Evolutionary conservation across 2,888 invertebrate species (phyloP).

Genomic region (Teleiodes luculella): DNA sequence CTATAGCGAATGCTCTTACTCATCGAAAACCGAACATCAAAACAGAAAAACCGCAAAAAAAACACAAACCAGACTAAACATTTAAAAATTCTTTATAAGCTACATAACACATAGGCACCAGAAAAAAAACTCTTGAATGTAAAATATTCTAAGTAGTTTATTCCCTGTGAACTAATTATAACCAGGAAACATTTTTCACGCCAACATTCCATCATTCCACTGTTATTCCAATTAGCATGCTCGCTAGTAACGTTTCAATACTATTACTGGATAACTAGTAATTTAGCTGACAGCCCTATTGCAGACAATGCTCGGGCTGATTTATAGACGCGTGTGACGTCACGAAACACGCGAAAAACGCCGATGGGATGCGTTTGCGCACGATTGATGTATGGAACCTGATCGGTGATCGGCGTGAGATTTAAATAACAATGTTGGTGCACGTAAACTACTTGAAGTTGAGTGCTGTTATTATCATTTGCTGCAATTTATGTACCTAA

Average conservation of each 20-base stretch:
- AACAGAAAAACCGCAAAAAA: no score
- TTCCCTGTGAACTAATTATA: background rate
- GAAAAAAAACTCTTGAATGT: no score
- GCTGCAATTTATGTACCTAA: no score
- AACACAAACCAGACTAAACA: no score
- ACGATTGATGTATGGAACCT: constrained; percentile 11
- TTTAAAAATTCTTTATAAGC: no score
- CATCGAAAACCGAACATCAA: no score
- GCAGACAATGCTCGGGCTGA: constrained; percentile 10
- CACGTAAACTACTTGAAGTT: background rate
- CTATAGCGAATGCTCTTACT: no score
- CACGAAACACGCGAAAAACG: constrained; percentile 9
- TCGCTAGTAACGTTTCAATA: background rate
- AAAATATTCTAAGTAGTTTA: no score
- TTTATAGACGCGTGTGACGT: constrained; percentile 10
- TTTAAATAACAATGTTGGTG: background rate
- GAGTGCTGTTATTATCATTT: background rate
- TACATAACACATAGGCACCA: background rate
- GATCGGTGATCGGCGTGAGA: constrained; percentile 8
- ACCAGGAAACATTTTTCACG: background rate
- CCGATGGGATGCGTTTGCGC: constrained; percentile 10
- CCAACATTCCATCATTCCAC: background rate
- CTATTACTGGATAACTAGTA: background rate
- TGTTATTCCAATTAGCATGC: background rate
- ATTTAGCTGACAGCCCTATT: constrained; percentile 14